phyloP scores from a whole-genome alignment of 1,140 invertebrate species.

The Lepidostoma basale region DNA sequence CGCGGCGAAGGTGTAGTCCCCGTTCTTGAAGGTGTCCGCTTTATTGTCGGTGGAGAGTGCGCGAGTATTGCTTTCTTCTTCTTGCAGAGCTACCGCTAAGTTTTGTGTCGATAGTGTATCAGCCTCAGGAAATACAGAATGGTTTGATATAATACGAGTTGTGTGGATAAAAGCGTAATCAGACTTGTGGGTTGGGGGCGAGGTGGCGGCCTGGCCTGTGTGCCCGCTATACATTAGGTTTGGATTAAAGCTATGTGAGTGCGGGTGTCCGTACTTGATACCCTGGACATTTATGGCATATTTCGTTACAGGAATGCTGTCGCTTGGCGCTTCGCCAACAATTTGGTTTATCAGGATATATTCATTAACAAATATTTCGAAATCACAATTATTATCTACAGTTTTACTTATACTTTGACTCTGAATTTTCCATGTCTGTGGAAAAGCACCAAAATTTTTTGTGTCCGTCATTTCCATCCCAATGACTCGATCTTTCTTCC shows the following conservation, averaged over 20 bases:
- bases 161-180: constrained; percentile 64
- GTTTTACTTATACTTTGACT: constrained; percentile 62
- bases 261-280: constrained; percentile 66
- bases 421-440: constrained; percentile 59
- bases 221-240: constrained; percentile 58
- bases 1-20: constrained; percentile 41
- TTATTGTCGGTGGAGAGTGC: background rate
- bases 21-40: constrained; percentile 47
- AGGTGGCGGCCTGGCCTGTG: constrained; percentile 50
- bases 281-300: constrained; percentile 66
- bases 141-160: constrained; percentile 59
- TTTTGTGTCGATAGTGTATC: constrained; percentile 41
- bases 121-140: constrained; percentile 42
- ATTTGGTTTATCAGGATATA: constrained; percentile 64
- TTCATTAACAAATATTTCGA: constrained; percentile 62
- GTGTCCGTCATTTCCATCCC: constrained; percentile 57
- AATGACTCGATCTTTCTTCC: constrained; percentile 55
- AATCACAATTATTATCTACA: constrained; percentile 64
- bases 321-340: constrained; percentile 63
- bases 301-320: constrained; percentile 68
- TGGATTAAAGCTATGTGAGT: constrained; percentile 67
- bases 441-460: constrained; percentile 64
- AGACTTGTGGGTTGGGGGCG: constrained; percentile 61
- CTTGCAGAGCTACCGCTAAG: constrained; percentile 18
- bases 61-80: background rate